These are phyloP conservation scores for Acropternis orthonyx DNA, from an alignment of 2,797 vertebrate species.

Conservation along the genomic window DNA sequence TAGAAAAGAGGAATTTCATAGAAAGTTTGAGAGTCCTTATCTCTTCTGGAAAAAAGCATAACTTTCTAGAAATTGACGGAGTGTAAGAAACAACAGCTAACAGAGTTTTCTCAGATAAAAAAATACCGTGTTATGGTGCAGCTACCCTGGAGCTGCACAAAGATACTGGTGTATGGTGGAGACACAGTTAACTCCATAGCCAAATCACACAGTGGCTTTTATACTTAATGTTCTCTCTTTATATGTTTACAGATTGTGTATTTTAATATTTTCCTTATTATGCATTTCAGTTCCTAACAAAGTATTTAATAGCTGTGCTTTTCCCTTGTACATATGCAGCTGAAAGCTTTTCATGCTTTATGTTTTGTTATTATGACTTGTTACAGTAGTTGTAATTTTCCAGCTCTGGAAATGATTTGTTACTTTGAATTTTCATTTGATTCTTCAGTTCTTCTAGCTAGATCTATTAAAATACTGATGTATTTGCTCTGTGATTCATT, in stretches of 20 bases:
- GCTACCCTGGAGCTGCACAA: neutral
- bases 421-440: neutral
- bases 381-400: neutral
- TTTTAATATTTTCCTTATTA: neutral
- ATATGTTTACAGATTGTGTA: neutral
- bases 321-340: neutral
- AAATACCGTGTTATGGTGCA: neutral
- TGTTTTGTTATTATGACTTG: neutral
- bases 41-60: neutral
- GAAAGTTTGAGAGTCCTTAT: neutral
- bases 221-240: neutral
- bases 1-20: neutral
- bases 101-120: neutral
- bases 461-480: neutral
- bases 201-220: neutral
- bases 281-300: neutral
- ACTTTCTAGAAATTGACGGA: neutral
- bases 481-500: neutral
- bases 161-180: accelerated
- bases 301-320: neutral
- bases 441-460: neutral
- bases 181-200: neutral
- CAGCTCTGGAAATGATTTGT: neutral
- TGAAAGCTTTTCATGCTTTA: neutral
- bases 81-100: neutral